Evolutionary conservation across 2,113 vertebrate genomes (phyloP).

Genomic region (Saiga tatarica): DNA sequence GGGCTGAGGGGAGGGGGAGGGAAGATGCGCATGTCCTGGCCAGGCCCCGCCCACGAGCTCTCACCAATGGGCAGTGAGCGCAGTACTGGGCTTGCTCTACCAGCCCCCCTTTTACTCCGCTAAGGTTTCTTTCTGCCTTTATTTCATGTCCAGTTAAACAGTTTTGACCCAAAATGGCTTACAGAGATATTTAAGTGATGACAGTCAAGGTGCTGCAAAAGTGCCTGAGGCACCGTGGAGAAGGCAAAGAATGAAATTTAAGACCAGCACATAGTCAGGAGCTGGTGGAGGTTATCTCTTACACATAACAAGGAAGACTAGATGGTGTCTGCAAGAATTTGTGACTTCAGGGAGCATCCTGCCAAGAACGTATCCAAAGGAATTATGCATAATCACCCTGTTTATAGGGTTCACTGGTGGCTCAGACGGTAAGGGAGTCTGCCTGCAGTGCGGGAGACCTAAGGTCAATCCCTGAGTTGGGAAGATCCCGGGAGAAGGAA

Average conservation of each 20-base stretch:
- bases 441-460: not conserved
- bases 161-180: not conserved
- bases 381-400: not conserved
- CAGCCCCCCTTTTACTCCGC: not conserved
- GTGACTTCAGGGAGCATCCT: not conserved
- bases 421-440: not conserved
- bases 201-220: not conserved
- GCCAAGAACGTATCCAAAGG: not conserved
- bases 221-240: not conserved
- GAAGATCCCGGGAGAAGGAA: not conserved
- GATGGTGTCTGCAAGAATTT: not conserved
- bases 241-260: not conserved
- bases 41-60: too few species aligned
- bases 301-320: not conserved
- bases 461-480: not conserved
- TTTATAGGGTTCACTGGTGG: not conserved
- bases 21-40: not conserved
- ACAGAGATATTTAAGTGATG: not conserved
- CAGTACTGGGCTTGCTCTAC: fast-evolving
- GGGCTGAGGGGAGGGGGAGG: not conserved
- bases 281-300: not conserved
- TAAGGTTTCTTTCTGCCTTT: not conserved
- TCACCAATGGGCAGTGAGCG: not conserved
- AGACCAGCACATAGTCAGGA: not conserved
- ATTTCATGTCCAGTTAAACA: not conserved